Conservation (phyloP, 2,797 vertebrate genomes). For the Acrossocheilus fasciatus region DNA sequence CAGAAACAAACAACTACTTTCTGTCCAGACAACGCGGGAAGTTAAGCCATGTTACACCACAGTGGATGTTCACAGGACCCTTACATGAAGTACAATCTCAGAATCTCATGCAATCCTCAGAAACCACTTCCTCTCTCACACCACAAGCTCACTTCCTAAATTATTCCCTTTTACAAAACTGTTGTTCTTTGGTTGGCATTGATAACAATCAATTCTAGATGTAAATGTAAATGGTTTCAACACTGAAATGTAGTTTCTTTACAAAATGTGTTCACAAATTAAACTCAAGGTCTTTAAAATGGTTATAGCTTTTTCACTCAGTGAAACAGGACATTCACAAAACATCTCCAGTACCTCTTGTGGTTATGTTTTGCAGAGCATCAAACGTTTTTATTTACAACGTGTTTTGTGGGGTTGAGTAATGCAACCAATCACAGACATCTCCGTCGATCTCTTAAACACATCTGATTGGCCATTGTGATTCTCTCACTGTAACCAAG, state of each 20-base stretch:
- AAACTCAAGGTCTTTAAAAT: background rate
- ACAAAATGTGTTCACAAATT: background rate
- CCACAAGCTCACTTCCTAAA: slow-evolving; percentile 30
- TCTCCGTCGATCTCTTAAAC: background rate
- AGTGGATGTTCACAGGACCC: slow-evolving; percentile 17
- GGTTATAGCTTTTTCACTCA: background rate
- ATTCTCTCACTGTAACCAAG: background rate
- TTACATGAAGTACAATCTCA: background rate
- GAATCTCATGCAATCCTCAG: background rate
- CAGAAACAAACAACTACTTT: background rate
- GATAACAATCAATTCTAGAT: background rate
- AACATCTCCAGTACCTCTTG: background rate
- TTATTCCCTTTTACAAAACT: background rate
- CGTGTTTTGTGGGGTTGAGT: background rate
- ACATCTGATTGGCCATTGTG: background rate
- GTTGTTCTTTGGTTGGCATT: background rate
- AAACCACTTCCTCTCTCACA: slow-evolving; percentile 42
- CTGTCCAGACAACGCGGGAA: background rate
- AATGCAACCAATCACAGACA: background rate
- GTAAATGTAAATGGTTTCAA: background rate
- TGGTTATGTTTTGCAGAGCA: background rate
- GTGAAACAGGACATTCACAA: background rate
- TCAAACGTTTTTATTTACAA: background rate
- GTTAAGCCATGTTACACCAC: slow-evolving; percentile 20
- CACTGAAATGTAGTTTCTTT: background rate